Base-by-base conservation (phyloP, 2,888 invertebrate genomes). In the Folsomia candida region DNA sequence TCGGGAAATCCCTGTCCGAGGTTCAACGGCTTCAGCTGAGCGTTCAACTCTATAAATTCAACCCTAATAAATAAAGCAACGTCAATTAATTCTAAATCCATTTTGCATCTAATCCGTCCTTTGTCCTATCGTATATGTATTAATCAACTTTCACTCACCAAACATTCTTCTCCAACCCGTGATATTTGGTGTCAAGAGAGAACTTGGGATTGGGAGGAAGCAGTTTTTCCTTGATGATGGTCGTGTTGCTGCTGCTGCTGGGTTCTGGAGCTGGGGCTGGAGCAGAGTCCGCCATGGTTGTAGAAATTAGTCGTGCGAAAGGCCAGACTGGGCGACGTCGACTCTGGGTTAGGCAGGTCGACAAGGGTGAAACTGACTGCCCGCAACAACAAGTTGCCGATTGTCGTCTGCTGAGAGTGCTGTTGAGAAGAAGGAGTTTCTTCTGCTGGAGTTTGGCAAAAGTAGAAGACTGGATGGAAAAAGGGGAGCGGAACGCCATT, bases 81-180 rank as follows among this genome's bases (percentile, higher is more conserved):
- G 18, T 47, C 11, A 37, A 60, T 67, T 47, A 61, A 1, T 51
- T 51, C 9, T n/a, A 11, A 11, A 47, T 18, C 47, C 11, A 47
- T 47, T 47, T 47, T 18, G 18, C 18, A 11, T 58, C 18, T 3
- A 4, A 14, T 20, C n/a, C 51, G 4, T 28, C 24, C 27, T n/a
- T 24, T 18, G 26, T 47, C 47, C 20, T 58, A 58, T 37, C 1
- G 22, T 60, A 54, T 18, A 64, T 28, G 22, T 28, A 66, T 62
- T 66, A 66, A 54, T 6, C 20, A 1, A 67, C 11, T 14, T 59
- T 60, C 75, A 82, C 85, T 87, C 85, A 93, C 93, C 93, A 93
- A 18, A 93, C 91, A 84, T 91, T 93, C 82, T 90, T 89, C 82
- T 91, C 90, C 60, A 89, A 89, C 75, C 89, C 88, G 69, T 87